phyloP scores from a whole-genome alignment of 2,888 invertebrate genomes.

The Allygus modestus region DNA sequence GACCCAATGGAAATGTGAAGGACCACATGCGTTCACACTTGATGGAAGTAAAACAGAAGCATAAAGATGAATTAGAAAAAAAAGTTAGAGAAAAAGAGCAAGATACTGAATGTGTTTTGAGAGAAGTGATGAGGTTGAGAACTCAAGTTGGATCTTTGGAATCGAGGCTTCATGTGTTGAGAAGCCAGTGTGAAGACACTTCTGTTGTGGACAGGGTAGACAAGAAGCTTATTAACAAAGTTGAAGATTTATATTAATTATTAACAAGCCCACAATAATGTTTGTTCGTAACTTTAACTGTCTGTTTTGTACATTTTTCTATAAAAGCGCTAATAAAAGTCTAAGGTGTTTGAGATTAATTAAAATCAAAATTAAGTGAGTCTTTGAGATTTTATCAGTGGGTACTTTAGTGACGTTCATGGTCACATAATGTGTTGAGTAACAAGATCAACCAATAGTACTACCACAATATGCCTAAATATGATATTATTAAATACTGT shows the following conservation, averaged over 20 bases:
- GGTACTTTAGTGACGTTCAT: no score
- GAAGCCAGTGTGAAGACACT: neutral
- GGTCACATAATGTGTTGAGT: no score
- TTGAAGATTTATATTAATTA: neutral
- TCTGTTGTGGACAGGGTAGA: conserved; percentile 1
- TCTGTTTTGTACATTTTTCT: no score
- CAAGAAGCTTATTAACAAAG: neutral
- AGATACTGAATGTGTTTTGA: neutral
- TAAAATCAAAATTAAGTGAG: no score
- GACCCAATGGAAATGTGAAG: conserved; percentile 44
- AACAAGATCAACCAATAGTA: no score
- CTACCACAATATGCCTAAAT: no score
- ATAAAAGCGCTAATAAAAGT: no score
- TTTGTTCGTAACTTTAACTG: no score
- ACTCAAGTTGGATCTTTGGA: neutral
- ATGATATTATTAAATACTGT: no score
- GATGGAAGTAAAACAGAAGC: conserved; percentile 32
- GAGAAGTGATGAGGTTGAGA: neutral
- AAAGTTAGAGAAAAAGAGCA: conserved; percentile 26
- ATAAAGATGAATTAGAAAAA: conserved; percentile 18
- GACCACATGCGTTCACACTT: conserved; percentile 45
- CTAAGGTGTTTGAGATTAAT: no score
- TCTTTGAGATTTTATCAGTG: no score
- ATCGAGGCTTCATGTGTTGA: neutral
- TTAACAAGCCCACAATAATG: neutral